Evolutionary conservation across 2,888 invertebrate species (phyloP).

Genomic region (Gastracanthus pulcherrimus): DNA sequence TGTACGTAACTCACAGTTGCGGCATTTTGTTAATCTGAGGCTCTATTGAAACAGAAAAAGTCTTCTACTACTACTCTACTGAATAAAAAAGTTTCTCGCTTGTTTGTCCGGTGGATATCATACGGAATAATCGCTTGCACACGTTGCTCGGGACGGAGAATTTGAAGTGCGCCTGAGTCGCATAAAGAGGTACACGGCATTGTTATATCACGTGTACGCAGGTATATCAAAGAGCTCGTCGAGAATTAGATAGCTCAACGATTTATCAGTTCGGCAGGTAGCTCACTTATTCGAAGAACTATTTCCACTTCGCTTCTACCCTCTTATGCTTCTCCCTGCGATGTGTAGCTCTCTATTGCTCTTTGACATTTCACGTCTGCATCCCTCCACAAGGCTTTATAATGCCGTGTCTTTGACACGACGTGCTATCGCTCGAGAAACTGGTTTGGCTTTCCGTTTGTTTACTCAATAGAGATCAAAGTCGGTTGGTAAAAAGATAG

Average conservation of each 20-base stretch:
- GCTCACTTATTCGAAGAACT: neutral
- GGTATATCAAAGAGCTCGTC: neutral
- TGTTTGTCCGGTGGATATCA: too few species aligned
- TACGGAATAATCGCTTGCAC: too few species aligned
- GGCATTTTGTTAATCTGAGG: too few species aligned
- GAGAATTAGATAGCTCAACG: neutral
- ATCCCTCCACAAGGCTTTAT: neutral
- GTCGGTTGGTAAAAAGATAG: neutral
- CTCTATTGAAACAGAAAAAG: too few species aligned
- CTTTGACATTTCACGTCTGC: constrained; percentile 1
- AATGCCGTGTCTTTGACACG: neutral
- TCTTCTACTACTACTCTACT: neutral
- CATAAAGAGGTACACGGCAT: neutral
- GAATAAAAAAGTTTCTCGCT: neutral
- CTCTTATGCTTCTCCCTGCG: neutral
- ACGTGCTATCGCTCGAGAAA: neutral
- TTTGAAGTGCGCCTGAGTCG: neutral
- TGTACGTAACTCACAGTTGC: too few species aligned
- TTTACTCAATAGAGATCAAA: constrained; percentile 2
- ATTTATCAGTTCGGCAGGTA: constrained; percentile 7
- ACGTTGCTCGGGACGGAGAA: neutral
- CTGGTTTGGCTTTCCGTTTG: constrained; percentile 11
- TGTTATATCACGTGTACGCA: neutral
- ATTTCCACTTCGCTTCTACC: neutral
- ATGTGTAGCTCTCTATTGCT: neutral